Evolutionary conservation across 2,888 invertebrate genomes (phyloP).

Genomic region (Anoncus sp.): DNA sequence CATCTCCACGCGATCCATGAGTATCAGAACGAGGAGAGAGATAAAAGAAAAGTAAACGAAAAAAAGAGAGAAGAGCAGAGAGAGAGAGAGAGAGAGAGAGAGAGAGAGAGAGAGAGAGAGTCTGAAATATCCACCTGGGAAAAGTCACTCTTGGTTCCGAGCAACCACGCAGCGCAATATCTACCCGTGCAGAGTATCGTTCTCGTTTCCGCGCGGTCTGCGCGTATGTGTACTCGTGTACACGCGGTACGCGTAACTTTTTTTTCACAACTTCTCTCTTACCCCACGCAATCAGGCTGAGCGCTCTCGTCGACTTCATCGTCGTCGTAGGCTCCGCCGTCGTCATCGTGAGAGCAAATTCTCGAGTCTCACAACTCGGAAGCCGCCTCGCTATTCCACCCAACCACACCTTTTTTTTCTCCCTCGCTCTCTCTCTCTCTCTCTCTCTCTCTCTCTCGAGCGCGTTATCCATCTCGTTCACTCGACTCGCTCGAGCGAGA

Average conservation of each 20-base stretch:
- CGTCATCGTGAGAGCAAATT: conserved; percentile 29
- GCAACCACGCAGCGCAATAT: conserved; percentile 43
- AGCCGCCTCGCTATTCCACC: conserved; percentile 31
- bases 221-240: conserved; percentile 23
- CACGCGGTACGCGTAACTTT: too few relatives aligned
- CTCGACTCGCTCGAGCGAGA: conserved; percentile 22
- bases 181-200: conserved; percentile 21
- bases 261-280: conserved; percentile 43
- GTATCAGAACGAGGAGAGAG: conserved; percentile 25
- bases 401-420: conserved; percentile 24
- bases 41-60: neutral
- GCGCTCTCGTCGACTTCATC: conserved; percentile 48
- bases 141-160: conserved; percentile 33
- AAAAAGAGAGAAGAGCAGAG: neutral
- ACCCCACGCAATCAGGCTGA: conserved; percentile 62
- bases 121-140: conserved; percentile 62
- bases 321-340: conserved; percentile 17
- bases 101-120: neutral
- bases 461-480: conserved; percentile 28
- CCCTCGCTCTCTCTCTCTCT: conserved; percentile 11
- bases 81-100: conserved; percentile 4
- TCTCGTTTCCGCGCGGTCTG: conserved; percentile 31
- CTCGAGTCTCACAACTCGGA: conserved; percentile 8
- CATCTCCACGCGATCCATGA: conserved; percentile 17
- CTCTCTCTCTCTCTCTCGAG: neutral